Evolutionary conservation across 2,113 vertebrate species (phyloP), one percentile per base, ranked within the genome.

Genomic region (Oncorhynchus tshawytscha): DNA sequence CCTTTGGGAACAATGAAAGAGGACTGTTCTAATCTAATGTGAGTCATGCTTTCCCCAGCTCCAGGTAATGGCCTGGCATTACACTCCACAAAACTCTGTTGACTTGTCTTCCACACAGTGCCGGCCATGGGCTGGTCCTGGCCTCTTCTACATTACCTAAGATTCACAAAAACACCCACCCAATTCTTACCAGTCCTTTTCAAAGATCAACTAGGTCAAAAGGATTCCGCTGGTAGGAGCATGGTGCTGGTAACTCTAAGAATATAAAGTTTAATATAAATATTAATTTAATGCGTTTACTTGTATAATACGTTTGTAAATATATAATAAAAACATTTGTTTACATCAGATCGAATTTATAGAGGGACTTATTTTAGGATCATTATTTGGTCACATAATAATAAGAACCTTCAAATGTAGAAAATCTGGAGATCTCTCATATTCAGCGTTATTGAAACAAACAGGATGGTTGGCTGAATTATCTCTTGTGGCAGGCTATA

Each of bases 11-110:
- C 74, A 72, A 80, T 82, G 80, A 86, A 75, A 69, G 87, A 81
- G 79, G 84, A 78, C 51, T 59, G 78, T 79, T 77, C 69, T 82
- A 80, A 88, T 81, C 75, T 82, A 87, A 87, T 67, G 82, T 67
- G 86, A 88, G 81, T 80, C 82, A 82, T 79, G 12, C 81, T 84
- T 75, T 84, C 69, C 2, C 67, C 18, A 72, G 81, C 78, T 83
- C 78, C 71, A 80, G 80, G 77, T 86, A 87, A 88, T 76, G 69
- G 81, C 73, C 75, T 27, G 39, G 72, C 65, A 64, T 78, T 81
- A 77, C 31, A 75, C 54, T 39, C 70, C n/a, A 66, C 73, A 80
- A 13, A 77, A 72, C 25, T 71, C 57, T 73, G 31, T 65, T 27
- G 60, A 62, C 72, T 73, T 34, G 13, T 45, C 45, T 59, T 18